These are phyloP conservation scores for Danaus chrysippus DNA, from an alignment of 2,888 invertebrate genomes.

Conservation along the genomic window DNA sequence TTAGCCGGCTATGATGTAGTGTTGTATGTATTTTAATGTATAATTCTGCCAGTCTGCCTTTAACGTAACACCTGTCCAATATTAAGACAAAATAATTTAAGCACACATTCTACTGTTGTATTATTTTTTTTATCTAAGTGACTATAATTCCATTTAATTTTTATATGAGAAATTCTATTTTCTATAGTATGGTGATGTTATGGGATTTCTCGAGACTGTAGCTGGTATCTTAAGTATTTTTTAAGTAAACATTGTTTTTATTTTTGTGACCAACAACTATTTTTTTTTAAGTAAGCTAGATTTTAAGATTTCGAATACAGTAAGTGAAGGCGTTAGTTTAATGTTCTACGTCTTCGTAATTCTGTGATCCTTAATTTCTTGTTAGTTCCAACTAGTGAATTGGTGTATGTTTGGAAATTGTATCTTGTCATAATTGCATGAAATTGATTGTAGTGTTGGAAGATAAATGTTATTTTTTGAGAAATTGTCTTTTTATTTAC, in stretches of 20 bases:
- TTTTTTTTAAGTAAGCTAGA: constrained; percentile 63
- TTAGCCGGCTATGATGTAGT: constrained; percentile 44
- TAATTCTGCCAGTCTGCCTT: constrained; percentile 67
- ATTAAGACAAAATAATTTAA: constrained; percentile 16
- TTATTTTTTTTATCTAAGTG: constrained; percentile 32
- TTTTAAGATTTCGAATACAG: constrained; percentile 66
- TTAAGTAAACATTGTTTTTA: constrained; percentile 64
- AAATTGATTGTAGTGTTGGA: constrained; percentile 70
- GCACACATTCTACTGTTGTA: constrained; percentile 25
- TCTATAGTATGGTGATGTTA: constrained; percentile 18
- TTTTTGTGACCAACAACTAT: constrained; percentile 70
- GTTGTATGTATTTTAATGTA: no score
- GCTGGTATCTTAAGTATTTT: constrained; percentile 59
- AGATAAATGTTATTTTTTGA: constrained; percentile 76
- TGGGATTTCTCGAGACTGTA: constrained; percentile 63
- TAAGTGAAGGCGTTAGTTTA: constrained; percentile 65
- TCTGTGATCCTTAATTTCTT: constrained; percentile 73
- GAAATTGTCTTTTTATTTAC: constrained; percentile 29
- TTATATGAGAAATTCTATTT: constrained; percentile 14
- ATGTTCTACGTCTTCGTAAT: constrained; percentile 67
- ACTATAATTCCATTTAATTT: constrained; percentile 29
- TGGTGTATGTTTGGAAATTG: constrained; percentile 62
- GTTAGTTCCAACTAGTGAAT: constrained; percentile 65
- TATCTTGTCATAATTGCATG: constrained; percentile 72
- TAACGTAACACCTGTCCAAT: constrained; percentile 33